phyloP scores from a whole-genome alignment of 2,888 invertebrate genomes.

The Cryptophagus acutangulus region DNA sequence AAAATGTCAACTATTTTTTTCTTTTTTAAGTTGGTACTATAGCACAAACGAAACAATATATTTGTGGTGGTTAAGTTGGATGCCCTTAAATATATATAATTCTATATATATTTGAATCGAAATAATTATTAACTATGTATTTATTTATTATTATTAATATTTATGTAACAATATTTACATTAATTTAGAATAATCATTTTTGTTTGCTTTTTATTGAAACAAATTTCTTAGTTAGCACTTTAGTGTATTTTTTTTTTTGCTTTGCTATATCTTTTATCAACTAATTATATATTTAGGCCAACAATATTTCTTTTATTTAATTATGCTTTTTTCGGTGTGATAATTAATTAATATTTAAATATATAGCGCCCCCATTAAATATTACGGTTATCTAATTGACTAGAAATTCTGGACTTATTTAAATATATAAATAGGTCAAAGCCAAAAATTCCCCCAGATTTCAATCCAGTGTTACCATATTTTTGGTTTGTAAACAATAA shows the following conservation, averaged over 20 bases:
- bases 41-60: neutral
- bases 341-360: too few species aligned
- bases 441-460: too few species aligned
- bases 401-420: conserved; percentile 32
- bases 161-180: conserved; percentile 57
- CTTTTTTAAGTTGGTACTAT: neutral
- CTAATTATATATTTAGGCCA: conserved; percentile 34
- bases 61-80: too few species aligned
- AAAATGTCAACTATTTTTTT: conserved; percentile 20
- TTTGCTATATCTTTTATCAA: conserved; percentile 6
- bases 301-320: conserved; percentile 20
- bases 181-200: conserved; percentile 53
- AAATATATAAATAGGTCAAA: too few species aligned
- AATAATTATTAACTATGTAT: conserved; percentile 32
- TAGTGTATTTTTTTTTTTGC: conserved; percentile 20
- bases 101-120: conserved; percentile 11
- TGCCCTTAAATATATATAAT: neutral
- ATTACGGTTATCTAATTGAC: conserved; percentile 39
- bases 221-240: conserved; percentile 33
- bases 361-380: conserved; percentile 33
- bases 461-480: too few species aligned
- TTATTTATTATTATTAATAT: conserved; percentile 43
- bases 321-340: conserved; percentile 8
- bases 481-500: too few species aligned
- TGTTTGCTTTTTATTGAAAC: conserved; percentile 27